Conservation (phyloP, 2,888 invertebrate genomes). For the Mimas tiliae region DNA sequence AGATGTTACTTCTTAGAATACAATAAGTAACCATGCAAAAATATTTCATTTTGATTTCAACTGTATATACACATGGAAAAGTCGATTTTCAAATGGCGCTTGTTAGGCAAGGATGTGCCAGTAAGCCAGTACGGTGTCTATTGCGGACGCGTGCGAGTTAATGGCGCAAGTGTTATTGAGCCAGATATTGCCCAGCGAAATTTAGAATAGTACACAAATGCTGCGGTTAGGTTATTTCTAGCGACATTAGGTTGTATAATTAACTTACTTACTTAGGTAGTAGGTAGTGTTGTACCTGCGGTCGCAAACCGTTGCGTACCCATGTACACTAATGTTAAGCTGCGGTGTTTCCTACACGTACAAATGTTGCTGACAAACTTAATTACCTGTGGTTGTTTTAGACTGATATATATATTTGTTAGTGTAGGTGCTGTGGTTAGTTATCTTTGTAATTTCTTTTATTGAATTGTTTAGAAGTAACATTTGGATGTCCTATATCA, state of each 20-base stretch:
- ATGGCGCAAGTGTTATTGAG: conserved; percentile 79
- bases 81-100: conserved; percentile 43
- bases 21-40: not conserved
- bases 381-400: conserved; percentile 28
- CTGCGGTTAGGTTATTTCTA: conserved; percentile 41
- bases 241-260: conserved; percentile 22
- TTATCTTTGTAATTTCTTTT: not conserved
- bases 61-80: conserved; percentile 46
- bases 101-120: conserved; percentile 44
- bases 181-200: conserved; percentile 67
- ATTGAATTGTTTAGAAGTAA: too few relatives aligned
- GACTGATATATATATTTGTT: conserved; percentile 11
- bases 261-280: too few relatives aligned
- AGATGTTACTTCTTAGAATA: not conserved
- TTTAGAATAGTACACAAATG: conserved; percentile 51
- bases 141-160: conserved; percentile 69
- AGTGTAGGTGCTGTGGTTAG: not conserved
- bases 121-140: conserved; percentile 60
- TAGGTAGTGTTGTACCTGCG: conserved; percentile 15
- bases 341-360: conserved; percentile 11
- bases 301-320: not conserved
- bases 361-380: conserved; percentile 26
- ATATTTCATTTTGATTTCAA: conserved; percentile 40
- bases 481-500: too few relatives aligned
- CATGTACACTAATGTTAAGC: not conserved